These are phyloP conservation scores for Celastrina argiolus DNA, from an alignment of 2,888 invertebrate species.

Conservation along the genomic window DNA sequence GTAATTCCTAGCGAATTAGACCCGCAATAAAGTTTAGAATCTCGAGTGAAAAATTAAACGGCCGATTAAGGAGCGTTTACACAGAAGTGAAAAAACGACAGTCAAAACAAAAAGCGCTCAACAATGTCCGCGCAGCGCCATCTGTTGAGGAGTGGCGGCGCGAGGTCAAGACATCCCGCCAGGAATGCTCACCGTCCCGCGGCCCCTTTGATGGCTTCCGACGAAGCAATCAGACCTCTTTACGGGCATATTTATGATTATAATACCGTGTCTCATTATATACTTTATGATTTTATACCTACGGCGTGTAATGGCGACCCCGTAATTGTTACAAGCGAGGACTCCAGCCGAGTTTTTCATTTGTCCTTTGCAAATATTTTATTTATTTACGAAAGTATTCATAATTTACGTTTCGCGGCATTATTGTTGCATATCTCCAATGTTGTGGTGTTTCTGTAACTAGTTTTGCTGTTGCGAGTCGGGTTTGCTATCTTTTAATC, in stretches of 20 bases:
- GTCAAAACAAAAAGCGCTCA: conserved; percentile 53
- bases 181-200: conserved; percentile 64
- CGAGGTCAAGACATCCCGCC: conserved; percentile 63
- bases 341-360: conserved; percentile 29
- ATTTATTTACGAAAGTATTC: conserved; percentile 19
- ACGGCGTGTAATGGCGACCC: conserved; percentile 60
- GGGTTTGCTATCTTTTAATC: background rate
- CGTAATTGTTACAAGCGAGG: conserved; percentile 57
- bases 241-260: conserved; percentile 77
- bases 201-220: conserved; percentile 74
- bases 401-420: background rate
- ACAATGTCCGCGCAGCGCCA: conserved; percentile 70
- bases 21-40: conserved; percentile 52
- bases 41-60: conserved; percentile 73
- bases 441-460: background rate
- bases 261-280: conserved; percentile 75
- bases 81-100: conserved; percentile 65
- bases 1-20: conserved; percentile 36
- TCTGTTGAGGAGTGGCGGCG: conserved; percentile 65
- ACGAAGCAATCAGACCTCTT: conserved; percentile 75
- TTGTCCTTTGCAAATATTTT: conserved; percentile 31
- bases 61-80: conserved; percentile 70
- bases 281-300: conserved; percentile 73
- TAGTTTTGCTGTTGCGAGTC: background rate
- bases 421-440: background rate